Conservation (phyloP, 1,140 invertebrate species). For the Calephelis nemesis region DNA sequence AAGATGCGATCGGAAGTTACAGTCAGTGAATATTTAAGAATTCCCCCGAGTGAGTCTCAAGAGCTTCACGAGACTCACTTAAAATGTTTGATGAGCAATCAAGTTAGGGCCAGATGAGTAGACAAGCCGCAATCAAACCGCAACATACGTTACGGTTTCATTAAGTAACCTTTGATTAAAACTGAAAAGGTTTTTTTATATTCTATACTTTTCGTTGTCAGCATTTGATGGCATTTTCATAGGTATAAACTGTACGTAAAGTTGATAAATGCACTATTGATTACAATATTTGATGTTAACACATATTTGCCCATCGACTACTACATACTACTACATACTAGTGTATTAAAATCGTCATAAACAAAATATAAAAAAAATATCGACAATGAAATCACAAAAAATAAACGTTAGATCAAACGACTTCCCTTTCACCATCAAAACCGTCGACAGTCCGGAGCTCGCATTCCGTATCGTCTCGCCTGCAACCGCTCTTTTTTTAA, state of each 20-base stretch:
- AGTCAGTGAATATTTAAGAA: slow-evolving; percentile 70
- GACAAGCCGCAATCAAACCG: slow-evolving; percentile 19
- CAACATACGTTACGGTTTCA: slow-evolving; percentile 3
- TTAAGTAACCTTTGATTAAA: slow-evolving; percentile 2
- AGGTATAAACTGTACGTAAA: too few species aligned
- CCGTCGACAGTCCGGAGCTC: slow-evolving; percentile 44
- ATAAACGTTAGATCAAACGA: slow-evolving; percentile 58
- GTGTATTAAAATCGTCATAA: too few species aligned
- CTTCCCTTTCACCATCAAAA: slow-evolving; percentile 57
- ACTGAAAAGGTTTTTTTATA: too few species aligned
- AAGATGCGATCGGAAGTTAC: slow-evolving; percentile 62
- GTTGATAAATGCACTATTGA: too few species aligned
- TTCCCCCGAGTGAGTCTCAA: slow-evolving; percentile 56
- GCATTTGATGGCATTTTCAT: too few species aligned
- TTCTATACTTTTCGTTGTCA: too few species aligned
- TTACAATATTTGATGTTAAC: too few species aligned
- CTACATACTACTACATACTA: too few species aligned
- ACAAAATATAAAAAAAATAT: neutral
- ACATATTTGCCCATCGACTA: too few species aligned
- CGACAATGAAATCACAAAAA: slow-evolving; percentile 20
- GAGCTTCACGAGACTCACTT: slow-evolving; percentile 57
- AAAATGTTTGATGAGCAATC: slow-evolving; percentile 71
- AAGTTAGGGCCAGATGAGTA: slow-evolving; percentile 41
- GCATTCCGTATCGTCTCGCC: slow-evolving; percentile 56
- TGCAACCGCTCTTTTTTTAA: slow-evolving; percentile 66